Evolutionary conservation across 2,113 vertebrate genomes (phyloP), one percentile per base, ranked within the genome.

Genomic region (Gracilinanus agilis): DNA sequence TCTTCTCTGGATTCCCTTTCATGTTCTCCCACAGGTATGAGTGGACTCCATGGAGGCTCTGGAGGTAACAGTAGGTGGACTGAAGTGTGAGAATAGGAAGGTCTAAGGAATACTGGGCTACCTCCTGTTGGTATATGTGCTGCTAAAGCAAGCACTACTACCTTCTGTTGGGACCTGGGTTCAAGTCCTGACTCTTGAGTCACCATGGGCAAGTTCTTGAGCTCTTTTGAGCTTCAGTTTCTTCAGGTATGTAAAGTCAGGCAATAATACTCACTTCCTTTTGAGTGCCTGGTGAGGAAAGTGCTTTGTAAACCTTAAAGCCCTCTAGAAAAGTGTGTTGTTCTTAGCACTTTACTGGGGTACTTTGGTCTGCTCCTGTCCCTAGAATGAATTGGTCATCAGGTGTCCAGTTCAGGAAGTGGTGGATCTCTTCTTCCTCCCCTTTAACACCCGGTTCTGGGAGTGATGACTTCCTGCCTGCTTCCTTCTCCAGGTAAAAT

Each of bases 401-500:
- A 75, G 29, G 61, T 13, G 11, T 8, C 61, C 27, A 7, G 27
- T 13, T 29, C 61, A 34, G 29, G 61, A 67, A 34, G 29, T 34
- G 61, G 27, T 10, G 0, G 10, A 25, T 29, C 10, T 25, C 44
- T 27, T 95, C 97, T 44, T 95, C 1, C 13, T 92, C 24, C 95
- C 8, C 34, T 54, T 92, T 55, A 13, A 83, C 55, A 55, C 53
- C 25, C 75, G 94, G 44, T 94, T 97, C 75, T 96, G 25, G 58
- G 94, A 91, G 96, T 94, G 95, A 54, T 97, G 96, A 97, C 90
- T 97, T 91, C 93, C 21, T 91, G 54, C 91, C 94, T 93, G 1
- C 94, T 96, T 98, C 25, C 96, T 98, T 97, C 97, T 98, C 56
- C 96, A 99, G 99, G 98, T 97, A 98, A 98, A 98, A 98, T 97